Evolutionary conservation across 2,797 vertebrate genomes (phyloP).

Genomic region (Coregonus ussuriensis): DNA sequence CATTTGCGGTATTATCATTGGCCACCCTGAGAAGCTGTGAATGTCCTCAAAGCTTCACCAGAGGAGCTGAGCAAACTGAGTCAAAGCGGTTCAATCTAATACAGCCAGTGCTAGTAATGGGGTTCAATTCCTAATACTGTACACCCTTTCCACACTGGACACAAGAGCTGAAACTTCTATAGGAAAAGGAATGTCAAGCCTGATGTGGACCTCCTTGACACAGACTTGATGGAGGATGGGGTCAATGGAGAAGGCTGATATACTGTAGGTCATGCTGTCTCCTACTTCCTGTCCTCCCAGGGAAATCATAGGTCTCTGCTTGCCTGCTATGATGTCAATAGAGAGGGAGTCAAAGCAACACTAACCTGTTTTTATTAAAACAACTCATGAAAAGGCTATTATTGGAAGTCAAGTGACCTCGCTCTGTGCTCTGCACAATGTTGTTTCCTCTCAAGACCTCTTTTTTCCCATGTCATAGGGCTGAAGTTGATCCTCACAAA

Average conservation of each 20-base stretch:
- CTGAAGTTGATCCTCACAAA: neutral
- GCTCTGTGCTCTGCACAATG: neutral
- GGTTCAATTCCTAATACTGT: neutral
- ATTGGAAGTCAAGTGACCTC: neutral
- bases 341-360: neutral
- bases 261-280: neutral
- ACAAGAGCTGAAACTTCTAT: neutral
- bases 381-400: neutral
- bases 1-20: neutral
- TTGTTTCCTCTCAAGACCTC: neutral
- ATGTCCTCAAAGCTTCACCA: neutral
- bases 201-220: conserved; percentile 4
- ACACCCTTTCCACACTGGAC: neutral
- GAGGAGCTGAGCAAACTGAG: neutral
- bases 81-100: neutral
- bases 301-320: neutral
- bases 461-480: neutral
- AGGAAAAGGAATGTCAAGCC: neutral
- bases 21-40: neutral
- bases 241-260: neutral
- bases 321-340: neutral
- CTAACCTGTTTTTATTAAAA: neutral
- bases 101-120: neutral
- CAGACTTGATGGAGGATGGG: neutral
- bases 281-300: neutral